phyloP scores from a whole-genome alignment of 2,113 vertebrate species.

The Nothoprocta pentlandii region DNA sequence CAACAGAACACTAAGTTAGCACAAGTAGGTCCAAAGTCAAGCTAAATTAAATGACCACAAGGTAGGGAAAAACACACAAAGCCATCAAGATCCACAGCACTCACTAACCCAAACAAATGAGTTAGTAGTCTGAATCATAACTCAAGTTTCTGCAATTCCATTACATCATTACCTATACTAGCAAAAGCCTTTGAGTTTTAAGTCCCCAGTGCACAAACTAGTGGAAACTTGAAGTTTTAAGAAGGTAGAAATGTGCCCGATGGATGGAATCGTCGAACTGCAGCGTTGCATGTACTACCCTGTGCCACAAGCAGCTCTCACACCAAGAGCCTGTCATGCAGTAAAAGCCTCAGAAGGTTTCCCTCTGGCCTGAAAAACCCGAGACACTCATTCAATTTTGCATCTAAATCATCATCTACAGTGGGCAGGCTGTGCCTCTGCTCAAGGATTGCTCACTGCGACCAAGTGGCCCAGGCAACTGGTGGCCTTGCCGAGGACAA shows the following conservation, averaged over 20 bases:
- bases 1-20: neutral
- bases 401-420: neutral
- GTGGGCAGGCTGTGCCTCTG: neutral
- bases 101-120: neutral
- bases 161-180: slow-evolving; percentile 2
- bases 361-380: neutral
- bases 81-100: neutral
- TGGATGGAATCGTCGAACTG: neutral
- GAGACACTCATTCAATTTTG: neutral
- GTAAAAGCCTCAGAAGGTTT: neutral
- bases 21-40: neutral
- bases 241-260: neutral
- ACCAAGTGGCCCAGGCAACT: neutral
- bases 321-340: neutral
- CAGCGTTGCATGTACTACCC: neutral
- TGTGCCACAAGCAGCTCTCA: neutral
- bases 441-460: neutral
- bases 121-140: slow-evolving; percentile 14
- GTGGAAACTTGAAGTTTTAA: neutral
- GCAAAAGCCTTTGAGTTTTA: neutral
- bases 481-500: neutral
- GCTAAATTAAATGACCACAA: slow-evolving; percentile 4
- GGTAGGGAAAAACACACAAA: neutral
- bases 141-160: neutral
- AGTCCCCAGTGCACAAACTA: neutral